phyloP scores from a whole-genome alignment of 2,797 vertebrate species.

The Tenualosa thibaudeaui region DNA sequence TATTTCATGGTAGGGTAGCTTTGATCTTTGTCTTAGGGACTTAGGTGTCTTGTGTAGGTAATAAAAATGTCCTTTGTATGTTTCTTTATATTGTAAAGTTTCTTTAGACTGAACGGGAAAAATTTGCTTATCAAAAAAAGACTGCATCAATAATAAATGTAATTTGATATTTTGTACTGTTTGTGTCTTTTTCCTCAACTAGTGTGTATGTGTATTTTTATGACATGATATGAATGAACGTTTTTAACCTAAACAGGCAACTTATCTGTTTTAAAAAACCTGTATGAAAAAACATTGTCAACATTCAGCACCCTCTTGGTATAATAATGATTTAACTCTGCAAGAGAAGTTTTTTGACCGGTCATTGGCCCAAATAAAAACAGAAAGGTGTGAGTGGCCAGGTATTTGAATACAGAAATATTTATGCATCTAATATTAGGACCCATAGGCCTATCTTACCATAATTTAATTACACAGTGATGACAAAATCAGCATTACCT shows the following conservation, averaged over 20 bases:
- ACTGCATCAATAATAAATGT: slow-evolving; percentile 91
- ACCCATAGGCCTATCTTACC: too few species aligned
- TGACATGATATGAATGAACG: neutral
- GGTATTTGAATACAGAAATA: too few species aligned
- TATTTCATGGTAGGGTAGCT: slow-evolving; percentile 83
- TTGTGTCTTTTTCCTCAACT: slow-evolving; percentile 59
- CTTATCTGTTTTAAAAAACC: neutral
- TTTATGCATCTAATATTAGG: too few species aligned
- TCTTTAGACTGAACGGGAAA: slow-evolving; percentile 81
- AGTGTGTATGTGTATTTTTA: neutral
- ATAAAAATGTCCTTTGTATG: slow-evolving; percentile 83
- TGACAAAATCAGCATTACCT: too few species aligned
- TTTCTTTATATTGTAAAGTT: slow-evolving; percentile 83
- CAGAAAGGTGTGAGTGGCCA: too few species aligned
- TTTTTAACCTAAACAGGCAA: neutral
- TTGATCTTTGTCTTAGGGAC: slow-evolving; percentile 82
- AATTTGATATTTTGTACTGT: slow-evolving; percentile 81
- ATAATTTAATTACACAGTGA: too few species aligned
- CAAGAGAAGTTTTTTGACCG: too few species aligned
- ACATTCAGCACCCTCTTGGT: too few species aligned
- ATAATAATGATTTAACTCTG: too few species aligned
- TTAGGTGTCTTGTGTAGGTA: slow-evolving; percentile 85
- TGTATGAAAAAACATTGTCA: neutral
- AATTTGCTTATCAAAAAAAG: slow-evolving; percentile 81
- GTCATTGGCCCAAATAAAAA: too few species aligned